These are phyloP conservation scores for Chascanopsetta lugubris DNA, from an alignment of 2,113 vertebrate genomes.

Conservation along the genomic window DNA sequence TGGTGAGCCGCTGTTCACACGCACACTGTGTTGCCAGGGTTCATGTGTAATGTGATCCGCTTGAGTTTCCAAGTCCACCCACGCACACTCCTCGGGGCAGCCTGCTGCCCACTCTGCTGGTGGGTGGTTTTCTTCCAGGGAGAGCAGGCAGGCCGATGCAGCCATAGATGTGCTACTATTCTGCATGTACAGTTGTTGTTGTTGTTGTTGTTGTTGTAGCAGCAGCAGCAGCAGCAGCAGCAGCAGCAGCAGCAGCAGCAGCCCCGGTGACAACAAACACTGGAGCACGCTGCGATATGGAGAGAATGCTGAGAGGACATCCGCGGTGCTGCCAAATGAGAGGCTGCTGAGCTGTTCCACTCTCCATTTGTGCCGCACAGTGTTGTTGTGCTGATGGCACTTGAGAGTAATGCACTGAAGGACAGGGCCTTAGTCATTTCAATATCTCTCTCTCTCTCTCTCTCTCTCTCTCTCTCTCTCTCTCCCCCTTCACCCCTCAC, in stretches of 20 bases:
- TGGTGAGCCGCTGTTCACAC: constrained; percentile 76
- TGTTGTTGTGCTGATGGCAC: constrained; percentile 53
- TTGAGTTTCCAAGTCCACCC: constrained; percentile 79
- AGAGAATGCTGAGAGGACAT: constrained; percentile 62
- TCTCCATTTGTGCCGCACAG: constrained; percentile 56
- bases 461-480: constrained; percentile 19
- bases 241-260: no score
- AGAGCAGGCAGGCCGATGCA: constrained; percentile 57
- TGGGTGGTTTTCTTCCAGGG: constrained; percentile 79
- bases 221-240: no score
- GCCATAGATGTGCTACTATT: constrained; percentile 73
- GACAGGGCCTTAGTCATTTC: constrained; percentile 47
- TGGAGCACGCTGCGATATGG: constrained; percentile 43
- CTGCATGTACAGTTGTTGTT: constrained; percentile 70
- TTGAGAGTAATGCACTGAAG: constrained; percentile 53
- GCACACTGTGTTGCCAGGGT: constrained; percentile 73
- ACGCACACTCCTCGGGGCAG: constrained; percentile 79
- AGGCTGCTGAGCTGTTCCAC: constrained; percentile 58
- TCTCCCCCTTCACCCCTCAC: no score
- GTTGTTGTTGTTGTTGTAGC: no score
- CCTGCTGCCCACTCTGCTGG: constrained; percentile 80
- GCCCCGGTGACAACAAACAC: constrained; percentile 56
- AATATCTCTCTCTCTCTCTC: constrained; percentile 48
- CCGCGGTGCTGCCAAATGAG: constrained; percentile 46
- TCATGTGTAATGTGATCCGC: constrained; percentile 82